Conservation (phyloP, 2,797 vertebrate genomes). For the Chelmon rostratus region DNA sequence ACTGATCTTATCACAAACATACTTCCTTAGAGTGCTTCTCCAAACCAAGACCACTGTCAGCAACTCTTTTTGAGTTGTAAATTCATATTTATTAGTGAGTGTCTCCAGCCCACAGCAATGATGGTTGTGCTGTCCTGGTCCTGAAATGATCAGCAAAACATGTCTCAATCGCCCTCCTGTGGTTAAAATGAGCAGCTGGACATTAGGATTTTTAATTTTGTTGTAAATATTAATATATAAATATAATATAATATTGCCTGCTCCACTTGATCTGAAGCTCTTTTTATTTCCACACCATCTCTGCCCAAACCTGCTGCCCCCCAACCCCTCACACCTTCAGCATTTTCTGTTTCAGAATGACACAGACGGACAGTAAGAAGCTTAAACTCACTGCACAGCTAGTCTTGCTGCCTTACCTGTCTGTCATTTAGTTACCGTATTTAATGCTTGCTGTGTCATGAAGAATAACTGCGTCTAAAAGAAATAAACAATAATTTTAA, state of each 20-base stretch:
- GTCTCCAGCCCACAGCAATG: fast-evolving
- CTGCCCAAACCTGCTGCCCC: fast-evolving
- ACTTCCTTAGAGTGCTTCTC: conserved; percentile 5
- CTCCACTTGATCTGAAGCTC: not conserved
- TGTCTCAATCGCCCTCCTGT: conserved; percentile 8
- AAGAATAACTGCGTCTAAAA: not conserved
- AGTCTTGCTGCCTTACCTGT: not conserved
- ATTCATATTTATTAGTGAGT: not conserved
- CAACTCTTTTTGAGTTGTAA: not conserved
- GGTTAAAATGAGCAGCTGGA: not conserved
- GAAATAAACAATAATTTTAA: not conserved
- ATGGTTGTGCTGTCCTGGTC: not conserved
- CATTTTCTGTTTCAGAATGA: not conserved
- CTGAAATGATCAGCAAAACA: not conserved
- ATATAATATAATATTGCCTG: too few species aligned
- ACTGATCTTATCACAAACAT: not conserved
- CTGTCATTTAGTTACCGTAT: not conserved
- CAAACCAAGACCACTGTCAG: not conserved
- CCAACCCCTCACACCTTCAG: not conserved
- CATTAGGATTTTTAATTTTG: not conserved
- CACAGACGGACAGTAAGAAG: not conserved
- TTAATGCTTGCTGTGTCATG: too few species aligned
- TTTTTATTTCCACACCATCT: not conserved
- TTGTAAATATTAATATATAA: not conserved
- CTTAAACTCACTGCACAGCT: not conserved